Evolutionary conservation across 2,113 vertebrate genomes (phyloP).

Genomic region (Isichthys henryi): DNA sequence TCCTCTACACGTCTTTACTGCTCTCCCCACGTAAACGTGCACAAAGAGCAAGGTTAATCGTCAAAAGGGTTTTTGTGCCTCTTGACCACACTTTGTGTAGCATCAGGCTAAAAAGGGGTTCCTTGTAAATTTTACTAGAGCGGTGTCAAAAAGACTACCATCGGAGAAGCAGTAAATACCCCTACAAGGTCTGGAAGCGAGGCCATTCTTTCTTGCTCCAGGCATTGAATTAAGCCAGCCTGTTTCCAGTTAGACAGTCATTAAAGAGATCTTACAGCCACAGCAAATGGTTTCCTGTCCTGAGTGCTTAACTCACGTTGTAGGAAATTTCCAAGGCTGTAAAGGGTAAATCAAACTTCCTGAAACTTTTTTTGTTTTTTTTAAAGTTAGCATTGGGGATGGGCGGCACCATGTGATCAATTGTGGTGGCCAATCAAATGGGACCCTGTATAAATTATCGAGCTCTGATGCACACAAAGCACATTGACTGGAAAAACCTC

Average conservation of each 20-base stretch:
- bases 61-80: slow-evolving; percentile 38
- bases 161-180: slow-evolving; percentile 89
- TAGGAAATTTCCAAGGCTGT: slow-evolving; percentile 78
- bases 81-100: slow-evolving; percentile 64
- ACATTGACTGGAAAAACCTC: slow-evolving; percentile 52
- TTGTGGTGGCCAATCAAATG: slow-evolving; percentile 58
- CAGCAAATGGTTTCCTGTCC: slow-evolving; percentile 95
- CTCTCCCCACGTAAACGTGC: slow-evolving; percentile 51
- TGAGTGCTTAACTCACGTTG: slow-evolving; percentile 89
- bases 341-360: slow-evolving; percentile 86
- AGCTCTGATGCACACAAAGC: slow-evolving; percentile 64
- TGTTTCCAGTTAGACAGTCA: slow-evolving; percentile 98
- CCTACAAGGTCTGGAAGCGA: slow-evolving; percentile 82
- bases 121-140: slow-evolving; percentile 86
- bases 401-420: slow-evolving; percentile 47
- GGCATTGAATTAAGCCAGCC: slow-evolving; percentile 84
- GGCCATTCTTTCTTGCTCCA: slow-evolving; percentile 78
- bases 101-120: slow-evolving; percentile 61
- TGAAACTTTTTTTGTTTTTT: slow-evolving; percentile 67
- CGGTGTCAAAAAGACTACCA: slow-evolving; percentile 87
- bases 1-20: slow-evolving; percentile 38
- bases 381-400: slow-evolving; percentile 68
- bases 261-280: slow-evolving; percentile 96
- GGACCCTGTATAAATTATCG: slow-evolving; percentile 53
- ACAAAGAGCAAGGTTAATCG: slow-evolving; percentile 58